Percentiles rank a stretch among this genome's conserved stretches.
Evolutionary conservation across 2,888 invertebrate species (phyloP).

Genomic region (Griposia aprilina): DNA sequence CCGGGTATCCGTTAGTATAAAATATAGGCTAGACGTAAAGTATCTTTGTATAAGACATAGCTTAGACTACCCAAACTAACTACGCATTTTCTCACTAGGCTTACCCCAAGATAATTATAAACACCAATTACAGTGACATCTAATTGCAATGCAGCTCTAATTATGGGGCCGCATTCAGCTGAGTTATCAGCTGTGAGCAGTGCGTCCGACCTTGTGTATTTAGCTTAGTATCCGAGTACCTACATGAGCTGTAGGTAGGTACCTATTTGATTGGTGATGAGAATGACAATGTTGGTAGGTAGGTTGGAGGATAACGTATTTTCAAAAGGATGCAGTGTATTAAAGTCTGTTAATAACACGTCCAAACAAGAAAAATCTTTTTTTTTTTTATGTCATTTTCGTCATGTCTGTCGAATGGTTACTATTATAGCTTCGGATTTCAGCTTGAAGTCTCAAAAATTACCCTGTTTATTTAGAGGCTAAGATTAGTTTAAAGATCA

Average conservation of each 20-base stretch:
- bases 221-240: neutral
- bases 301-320: neutral
- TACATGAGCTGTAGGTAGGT: neutral
- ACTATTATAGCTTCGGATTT: neutral
- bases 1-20: too few species aligned
- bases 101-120: conserved; percentile 3
- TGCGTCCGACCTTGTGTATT: conserved; percentile 3
- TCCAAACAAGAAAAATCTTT: too few species aligned
- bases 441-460: neutral
- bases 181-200: conserved; percentile 55
- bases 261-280: neutral
- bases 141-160: conserved; percentile 52
- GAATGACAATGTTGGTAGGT: neutral
- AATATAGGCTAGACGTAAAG: too few species aligned
- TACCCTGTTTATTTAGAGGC: neutral
- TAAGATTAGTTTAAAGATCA: neutral
- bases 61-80: neutral
- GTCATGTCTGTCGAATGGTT: too few species aligned
- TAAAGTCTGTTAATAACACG: too few species aligned
- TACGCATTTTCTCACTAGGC: neutral
- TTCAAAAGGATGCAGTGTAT: too few species aligned
- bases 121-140: conserved; percentile 11
- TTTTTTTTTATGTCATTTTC: too few species aligned
- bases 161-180: conserved; percentile 49
- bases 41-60: neutral